Percentiles rank a stretch among this genome's conserved stretches.
Evolutionary conservation across 2,113 vertebrate genomes (phyloP).

Genomic region (Odobenus rosmarus): DNA sequence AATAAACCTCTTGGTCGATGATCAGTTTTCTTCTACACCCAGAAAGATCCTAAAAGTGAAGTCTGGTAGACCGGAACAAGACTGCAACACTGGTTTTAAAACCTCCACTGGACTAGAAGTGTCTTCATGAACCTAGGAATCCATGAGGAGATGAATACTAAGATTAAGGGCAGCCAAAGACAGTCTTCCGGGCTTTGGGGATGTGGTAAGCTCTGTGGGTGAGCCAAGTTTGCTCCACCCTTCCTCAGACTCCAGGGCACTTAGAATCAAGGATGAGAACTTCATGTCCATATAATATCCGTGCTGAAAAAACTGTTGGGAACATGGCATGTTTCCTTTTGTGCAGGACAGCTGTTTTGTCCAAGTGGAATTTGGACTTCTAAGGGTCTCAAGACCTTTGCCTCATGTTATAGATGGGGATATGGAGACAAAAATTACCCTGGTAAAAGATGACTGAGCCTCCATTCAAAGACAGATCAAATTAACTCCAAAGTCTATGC

Average conservation of each 20-base stretch:
- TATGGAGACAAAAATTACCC: rapidly evolving
- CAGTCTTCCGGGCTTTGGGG: neutral
- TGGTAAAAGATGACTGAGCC: rapidly evolving
- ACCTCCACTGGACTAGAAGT: rapidly evolving
- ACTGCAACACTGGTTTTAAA: rapidly evolving
- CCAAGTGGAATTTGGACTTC: neutral
- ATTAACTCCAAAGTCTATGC: neutral
- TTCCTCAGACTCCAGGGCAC: neutral
- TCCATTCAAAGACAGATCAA: rapidly evolving
- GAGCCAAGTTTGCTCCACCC: neutral
- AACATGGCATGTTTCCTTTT: rapidly evolving
- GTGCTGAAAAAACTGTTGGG: too few species aligned
- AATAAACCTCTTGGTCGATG: rapidly evolving
- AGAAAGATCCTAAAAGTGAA: neutral
- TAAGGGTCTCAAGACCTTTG: too few species aligned
- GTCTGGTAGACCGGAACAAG: too few species aligned
- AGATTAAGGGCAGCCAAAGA: neutral
- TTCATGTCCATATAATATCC: neutral
- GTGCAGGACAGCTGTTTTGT: neutral
- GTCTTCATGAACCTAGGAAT: neutral
- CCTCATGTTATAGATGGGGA: rapidly evolving
- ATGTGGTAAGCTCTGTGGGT: neutral
- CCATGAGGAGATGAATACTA: rapidly evolving
- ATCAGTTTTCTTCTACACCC: neutral
- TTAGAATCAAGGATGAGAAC: neutral